phyloP scores from a whole-genome alignment of 1,140 invertebrate genomes.

The Aricia agestis region DNA sequence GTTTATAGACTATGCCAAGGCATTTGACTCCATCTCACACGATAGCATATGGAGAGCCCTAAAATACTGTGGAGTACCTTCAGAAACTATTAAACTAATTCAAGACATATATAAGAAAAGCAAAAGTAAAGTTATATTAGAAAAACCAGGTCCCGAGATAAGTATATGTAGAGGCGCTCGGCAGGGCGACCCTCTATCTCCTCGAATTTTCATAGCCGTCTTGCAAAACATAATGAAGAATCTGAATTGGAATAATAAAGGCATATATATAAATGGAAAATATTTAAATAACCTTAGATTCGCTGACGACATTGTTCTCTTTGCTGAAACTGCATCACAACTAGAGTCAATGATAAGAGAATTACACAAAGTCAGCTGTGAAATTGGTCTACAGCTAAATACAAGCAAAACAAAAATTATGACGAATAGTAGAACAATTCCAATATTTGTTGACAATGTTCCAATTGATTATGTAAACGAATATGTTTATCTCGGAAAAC shows the following conservation, averaged over 20 bases:
- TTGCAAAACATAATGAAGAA: constrained; percentile 23
- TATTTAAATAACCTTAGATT: constrained; percentile 19
- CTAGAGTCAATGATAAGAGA: neutral
- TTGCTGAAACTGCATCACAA: constrained; percentile 16
- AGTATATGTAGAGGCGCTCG: constrained; percentile 20
- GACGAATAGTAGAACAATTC: too few relatives aligned
- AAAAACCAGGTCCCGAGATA: constrained; percentile 18
- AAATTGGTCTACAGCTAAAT: too few relatives aligned
- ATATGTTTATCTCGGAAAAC: too few relatives aligned
- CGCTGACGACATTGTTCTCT: constrained; percentile 24
- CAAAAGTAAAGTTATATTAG: constrained; percentile 20
- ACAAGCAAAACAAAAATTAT: too few relatives aligned
- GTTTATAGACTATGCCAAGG: constrained; percentile 23
- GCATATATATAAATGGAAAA: constrained; percentile 19
- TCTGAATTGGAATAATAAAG: constrained; percentile 14
- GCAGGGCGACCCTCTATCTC: constrained; percentile 21
- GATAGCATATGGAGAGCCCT: constrained; percentile 12
- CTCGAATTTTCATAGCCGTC: constrained; percentile 18
- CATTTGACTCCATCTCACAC: constrained; percentile 25
- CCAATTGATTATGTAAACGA: too few relatives aligned
- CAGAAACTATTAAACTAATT: constrained; percentile 16
- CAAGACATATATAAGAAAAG: constrained; percentile 24
- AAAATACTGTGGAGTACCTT: constrained; percentile 9
- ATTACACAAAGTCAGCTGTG: too few relatives aligned
- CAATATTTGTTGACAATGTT: too few relatives aligned